Evolutionary conservation across 2,888 invertebrate species (phyloP).

Genomic region (Elysia crispata): DNA sequence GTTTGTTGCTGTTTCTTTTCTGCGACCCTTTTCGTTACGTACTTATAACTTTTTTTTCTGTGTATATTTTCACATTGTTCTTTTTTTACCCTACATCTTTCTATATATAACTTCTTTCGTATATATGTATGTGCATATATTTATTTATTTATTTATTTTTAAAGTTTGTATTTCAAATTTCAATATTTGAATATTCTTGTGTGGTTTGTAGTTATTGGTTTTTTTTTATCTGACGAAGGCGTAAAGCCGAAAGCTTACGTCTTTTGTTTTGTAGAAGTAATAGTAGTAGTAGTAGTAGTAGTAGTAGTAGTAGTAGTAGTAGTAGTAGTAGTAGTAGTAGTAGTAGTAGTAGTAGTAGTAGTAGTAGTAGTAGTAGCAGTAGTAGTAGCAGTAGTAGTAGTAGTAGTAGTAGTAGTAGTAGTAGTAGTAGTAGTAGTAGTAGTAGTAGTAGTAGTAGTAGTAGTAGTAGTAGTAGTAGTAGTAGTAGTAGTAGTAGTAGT

Average conservation of each 20-base stretch:
- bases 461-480: conserved; percentile 39
- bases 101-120: no score
- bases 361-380: conserved; percentile 37
- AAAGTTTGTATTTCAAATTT: no score
- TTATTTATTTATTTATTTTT: no score
- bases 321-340: conserved; percentile 35
- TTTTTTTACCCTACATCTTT: no score
- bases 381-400: conserved; percentile 32
- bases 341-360: conserved; percentile 36
- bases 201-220: no score
- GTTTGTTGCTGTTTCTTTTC: no score
- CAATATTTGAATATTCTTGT: no score
- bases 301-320: conserved; percentile 25
- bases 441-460: conserved; percentile 40
- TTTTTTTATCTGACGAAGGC: conserved; percentile 63
- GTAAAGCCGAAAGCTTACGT: conserved; percentile 34
- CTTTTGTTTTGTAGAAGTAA: not conserved
- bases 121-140: no score
- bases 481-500: conserved; percentile 15
- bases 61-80: no score
- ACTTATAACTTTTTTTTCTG: no score
- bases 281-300: conserved; percentile 31
- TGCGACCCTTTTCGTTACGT: no score
- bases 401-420: conserved; percentile 35
- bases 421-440: conserved; percentile 41